Evolutionary conservation across 2,113 vertebrate species (phyloP).

Genomic region (Bostrychus sinensis): DNA sequence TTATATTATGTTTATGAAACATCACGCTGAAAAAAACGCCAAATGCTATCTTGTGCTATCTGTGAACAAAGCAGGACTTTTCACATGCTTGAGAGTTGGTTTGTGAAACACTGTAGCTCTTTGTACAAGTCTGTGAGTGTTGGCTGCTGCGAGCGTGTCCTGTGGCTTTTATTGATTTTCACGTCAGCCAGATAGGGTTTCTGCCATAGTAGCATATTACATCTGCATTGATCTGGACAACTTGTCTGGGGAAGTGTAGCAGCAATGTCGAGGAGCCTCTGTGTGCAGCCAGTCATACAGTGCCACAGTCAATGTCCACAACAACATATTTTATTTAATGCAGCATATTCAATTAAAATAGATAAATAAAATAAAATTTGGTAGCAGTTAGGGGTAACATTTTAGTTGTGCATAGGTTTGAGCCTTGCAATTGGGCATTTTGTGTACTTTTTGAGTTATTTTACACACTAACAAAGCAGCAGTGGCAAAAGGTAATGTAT

Average conservation of each 20-base stretch:
- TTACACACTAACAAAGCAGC: too few species aligned
- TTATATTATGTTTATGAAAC: not conserved
- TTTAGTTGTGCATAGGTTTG: too few species aligned
- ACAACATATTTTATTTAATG: too few species aligned
- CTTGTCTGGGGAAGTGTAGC: conserved; percentile 33
- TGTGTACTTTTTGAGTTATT: too few species aligned
- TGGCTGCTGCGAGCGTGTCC: conserved; percentile 20
- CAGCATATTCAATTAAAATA: too few species aligned
- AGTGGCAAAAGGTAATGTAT: too few species aligned
- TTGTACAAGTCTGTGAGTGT: conserved; percentile 26
- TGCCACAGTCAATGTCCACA: not conserved
- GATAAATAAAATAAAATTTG: too few species aligned
- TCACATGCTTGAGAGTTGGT: conserved; percentile 3
- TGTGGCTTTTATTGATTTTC: conserved; percentile 44
- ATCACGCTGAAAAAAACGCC: not conserved
- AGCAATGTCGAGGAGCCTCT: conserved; percentile 15
- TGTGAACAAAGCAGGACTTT: conserved; percentile 7
- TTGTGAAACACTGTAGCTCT: conserved; percentile 7
- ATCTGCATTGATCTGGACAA: conserved; percentile 48
- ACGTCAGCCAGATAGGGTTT: conserved; percentile 41
- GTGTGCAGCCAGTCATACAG: conserved; percentile 9
- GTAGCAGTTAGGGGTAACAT: too few species aligned
- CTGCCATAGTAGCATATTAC: conserved; percentile 53
- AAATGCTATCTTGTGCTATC: not conserved
- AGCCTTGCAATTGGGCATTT: too few species aligned